These are phyloP conservation scores for Amia ocellicauda DNA, from an alignment of 2,113 vertebrate species.

Conservation along the genomic window DNA sequence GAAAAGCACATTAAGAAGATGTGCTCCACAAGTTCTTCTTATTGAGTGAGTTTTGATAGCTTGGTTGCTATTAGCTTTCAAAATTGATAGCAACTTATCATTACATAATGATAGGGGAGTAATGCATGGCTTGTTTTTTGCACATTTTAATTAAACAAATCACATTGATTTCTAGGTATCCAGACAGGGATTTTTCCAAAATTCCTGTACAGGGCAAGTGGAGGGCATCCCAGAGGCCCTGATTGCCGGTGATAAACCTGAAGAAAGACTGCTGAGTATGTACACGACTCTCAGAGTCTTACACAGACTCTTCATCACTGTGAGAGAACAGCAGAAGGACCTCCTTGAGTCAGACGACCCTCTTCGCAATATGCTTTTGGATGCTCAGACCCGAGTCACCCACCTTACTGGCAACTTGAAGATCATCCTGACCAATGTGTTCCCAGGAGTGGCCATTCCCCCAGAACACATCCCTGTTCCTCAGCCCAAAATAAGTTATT, in stretches of 20 bases:
- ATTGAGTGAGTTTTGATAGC: no score
- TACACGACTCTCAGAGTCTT: constrained; percentile 22
- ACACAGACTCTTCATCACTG: background rate
- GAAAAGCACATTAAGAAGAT: no score
- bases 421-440: accelerated
- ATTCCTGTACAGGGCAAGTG: background rate
- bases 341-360: accelerated
- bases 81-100: no score
- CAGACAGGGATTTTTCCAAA: background rate
- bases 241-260: background rate
- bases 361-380: accelerated
- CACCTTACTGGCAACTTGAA: accelerated
- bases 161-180: background rate
- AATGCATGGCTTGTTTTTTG: no score
- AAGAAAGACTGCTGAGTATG: constrained; percentile 38
- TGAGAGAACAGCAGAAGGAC: accelerated
- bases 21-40: no score
- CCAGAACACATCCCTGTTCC: background rate
- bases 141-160: no score
- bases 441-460: background rate
- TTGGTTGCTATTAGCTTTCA: no score
- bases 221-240: background rate
- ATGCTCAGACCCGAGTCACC: accelerated
- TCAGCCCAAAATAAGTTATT: accelerated
- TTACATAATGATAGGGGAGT: no score